These are phyloP conservation scores for Sialia sialis DNA, from an alignment of 2,113 vertebrate genomes.

Conservation along the genomic window DNA sequence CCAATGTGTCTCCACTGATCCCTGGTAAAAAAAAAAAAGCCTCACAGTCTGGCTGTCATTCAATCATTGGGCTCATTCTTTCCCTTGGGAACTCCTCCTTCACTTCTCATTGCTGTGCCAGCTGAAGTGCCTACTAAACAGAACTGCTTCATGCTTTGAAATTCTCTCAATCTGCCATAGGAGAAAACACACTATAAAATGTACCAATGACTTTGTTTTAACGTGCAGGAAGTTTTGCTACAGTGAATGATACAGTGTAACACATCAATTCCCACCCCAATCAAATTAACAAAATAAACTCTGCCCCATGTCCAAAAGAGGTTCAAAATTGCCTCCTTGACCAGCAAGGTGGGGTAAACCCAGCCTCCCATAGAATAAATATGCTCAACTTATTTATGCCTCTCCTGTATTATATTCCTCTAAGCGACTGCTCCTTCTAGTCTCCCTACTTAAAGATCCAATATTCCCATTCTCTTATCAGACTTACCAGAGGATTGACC, in stretches of 20 bases:
- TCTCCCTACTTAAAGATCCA: constrained; percentile 40
- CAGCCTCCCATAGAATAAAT: neutral
- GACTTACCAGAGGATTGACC: constrained; percentile 93
- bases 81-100: constrained; percentile 33
- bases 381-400: neutral
- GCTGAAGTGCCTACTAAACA: constrained; percentile 22
- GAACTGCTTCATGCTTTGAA: neutral
- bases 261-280: neutral
- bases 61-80: constrained; percentile 16
- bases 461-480: constrained; percentile 54
- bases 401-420: neutral
- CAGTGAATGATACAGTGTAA: neutral
- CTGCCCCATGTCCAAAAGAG: accelerated
- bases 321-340: neutral
- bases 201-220: neutral
- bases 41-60: constrained; percentile 35
- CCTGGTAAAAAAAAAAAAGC: neutral
- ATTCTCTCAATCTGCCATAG: neutral
- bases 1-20: neutral
- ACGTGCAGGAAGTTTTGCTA: neutral
- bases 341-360: neutral
- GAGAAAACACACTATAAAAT: neutral
- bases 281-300: neutral
- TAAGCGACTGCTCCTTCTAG: neutral
- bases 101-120: neutral